These are phyloP conservation scores for Odontomachus brunneus DNA, from an alignment of 1,140 invertebrate species.

Conservation along the genomic window DNA sequence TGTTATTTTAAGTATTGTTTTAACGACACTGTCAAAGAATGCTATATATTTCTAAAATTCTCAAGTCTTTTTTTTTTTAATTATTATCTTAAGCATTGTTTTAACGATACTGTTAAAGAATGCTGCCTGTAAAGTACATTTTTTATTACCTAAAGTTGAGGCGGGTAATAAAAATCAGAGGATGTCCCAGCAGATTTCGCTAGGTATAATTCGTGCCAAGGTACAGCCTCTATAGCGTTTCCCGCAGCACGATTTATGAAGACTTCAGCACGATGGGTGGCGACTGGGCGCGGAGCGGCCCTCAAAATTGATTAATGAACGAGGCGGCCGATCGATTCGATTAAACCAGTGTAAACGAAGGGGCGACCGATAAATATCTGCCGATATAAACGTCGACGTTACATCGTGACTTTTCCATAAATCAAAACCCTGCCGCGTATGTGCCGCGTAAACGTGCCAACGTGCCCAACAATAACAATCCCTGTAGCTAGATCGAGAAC, in stretches of 20 bases:
- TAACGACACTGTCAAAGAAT: too few relatives aligned
- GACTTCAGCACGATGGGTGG: slow-evolving; percentile 65
- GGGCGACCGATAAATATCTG: slow-evolving; percentile 76
- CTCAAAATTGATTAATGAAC: slow-evolving; percentile 76
- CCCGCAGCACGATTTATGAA: slow-evolving; percentile 70
- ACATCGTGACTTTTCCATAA: slow-evolving; percentile 68
- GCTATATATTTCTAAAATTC: background rate
- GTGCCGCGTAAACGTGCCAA: slow-evolving; percentile 61
- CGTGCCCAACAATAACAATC: slow-evolving; percentile 60
- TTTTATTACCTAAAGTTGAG: background rate
- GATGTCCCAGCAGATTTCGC: background rate
- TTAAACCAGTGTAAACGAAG: slow-evolving; percentile 77
- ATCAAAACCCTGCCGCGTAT: slow-evolving; percentile 56
- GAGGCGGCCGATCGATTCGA: slow-evolving; percentile 71
- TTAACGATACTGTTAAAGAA: background rate
- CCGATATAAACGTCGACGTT: slow-evolving; percentile 75
- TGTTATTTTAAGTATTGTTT: too few relatives aligned
- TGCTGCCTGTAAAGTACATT: background rate
- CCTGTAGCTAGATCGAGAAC: slow-evolving; percentile 47
- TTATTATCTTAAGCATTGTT: background rate
- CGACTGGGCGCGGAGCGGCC: slow-evolving; percentile 63
- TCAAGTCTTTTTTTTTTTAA: background rate
- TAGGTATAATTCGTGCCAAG: slow-evolving; percentile 35
- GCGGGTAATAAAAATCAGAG: slow-evolving; percentile 7
- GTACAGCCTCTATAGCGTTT: slow-evolving; percentile 23